Percentiles rank a stretch among this genome's conserved stretches.
Conservation (phyloP, 2,113 vertebrate species). For the Saccopteryx bilineata region DNA sequence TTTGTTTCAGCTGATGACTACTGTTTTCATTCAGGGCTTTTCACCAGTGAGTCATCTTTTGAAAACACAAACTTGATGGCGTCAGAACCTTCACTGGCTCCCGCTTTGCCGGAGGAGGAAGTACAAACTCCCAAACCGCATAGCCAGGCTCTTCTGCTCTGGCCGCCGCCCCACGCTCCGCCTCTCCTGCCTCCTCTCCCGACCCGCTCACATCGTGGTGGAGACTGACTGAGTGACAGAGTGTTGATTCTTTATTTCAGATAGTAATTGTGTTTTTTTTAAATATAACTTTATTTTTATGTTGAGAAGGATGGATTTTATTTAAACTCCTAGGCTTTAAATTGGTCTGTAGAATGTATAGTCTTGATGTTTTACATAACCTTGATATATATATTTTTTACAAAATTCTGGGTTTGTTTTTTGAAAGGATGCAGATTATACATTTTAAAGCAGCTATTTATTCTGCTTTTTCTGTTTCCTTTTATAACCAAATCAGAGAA, state of each 20-base stretch:
- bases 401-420: constrained; percentile 69
- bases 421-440: constrained; percentile 66
- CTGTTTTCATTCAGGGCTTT: constrained; percentile 50
- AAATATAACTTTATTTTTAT: constrained; percentile 62
- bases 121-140: neutral
- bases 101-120: neutral
- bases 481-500: constrained; percentile 67
- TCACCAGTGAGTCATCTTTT: constrained; percentile 39
- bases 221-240: neutral
- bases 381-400: constrained; percentile 43
- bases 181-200: too few relatives aligned
- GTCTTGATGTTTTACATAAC: constrained; percentile 65
- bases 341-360: constrained; percentile 55
- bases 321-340: constrained; percentile 69
- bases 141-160: fast-evolving
- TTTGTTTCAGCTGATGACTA: neutral
- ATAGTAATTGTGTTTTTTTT: constrained; percentile 49
- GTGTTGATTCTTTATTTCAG: constrained; percentile 64
- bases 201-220: neutral
- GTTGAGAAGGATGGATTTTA: constrained; percentile 62
- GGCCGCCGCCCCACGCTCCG: neutral
- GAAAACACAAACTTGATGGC: constrained; percentile 37
- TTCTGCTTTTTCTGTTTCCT: constrained; percentile 61
- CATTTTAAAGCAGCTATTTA: constrained; percentile 71
- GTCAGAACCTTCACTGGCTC: neutral